Conservation (phyloP, 92 coral and sea anemone genomes). For the Umimayanthus kanabou region DNA sequence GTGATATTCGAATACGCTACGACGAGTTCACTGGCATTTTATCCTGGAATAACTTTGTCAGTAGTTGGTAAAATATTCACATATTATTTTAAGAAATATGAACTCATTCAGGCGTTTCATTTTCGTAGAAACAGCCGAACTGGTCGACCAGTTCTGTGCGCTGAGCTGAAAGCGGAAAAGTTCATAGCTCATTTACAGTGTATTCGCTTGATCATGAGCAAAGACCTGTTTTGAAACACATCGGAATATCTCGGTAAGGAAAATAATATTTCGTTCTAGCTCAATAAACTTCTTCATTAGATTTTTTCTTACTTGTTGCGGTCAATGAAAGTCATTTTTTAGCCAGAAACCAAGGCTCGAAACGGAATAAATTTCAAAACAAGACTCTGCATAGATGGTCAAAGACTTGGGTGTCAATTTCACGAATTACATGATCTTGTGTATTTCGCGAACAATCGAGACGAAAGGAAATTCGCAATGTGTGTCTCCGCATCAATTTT, state of each 20-base stretch:
- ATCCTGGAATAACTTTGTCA: background rate
- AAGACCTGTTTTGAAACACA: background rate
- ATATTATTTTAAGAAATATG: conserved; percentile 1
- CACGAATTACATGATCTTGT: background rate
- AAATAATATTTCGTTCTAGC: background rate
- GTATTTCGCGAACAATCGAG: conserved; percentile 12
- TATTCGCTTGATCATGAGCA: conserved; percentile 12
- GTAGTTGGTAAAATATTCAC: background rate
- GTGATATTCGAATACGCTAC: too few relatives aligned
- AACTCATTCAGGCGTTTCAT: conserved; percentile 11
- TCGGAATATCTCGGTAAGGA: background rate
- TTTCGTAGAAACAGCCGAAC: conserved; percentile 32
- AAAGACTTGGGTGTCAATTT: conserved; percentile 4
- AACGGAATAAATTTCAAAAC: conserved; percentile 1
- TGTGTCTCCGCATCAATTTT: background rate
- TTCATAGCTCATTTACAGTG: conserved; percentile 10
- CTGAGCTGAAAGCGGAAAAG: conserved; percentile 40
- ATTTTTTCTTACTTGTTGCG: conserved; percentile 3
- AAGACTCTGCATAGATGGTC: background rate
- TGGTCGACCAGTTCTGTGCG: background rate
- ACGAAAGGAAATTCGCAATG: background rate
- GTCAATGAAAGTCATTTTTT: background rate
- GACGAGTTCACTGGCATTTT: background rate
- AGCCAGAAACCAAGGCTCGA: background rate
- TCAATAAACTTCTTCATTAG: background rate